Evolutionary conservation across 2,888 invertebrate species (phyloP), one percentile per base, ranked within the genome.

Genomic region (Labia minor): DNA sequence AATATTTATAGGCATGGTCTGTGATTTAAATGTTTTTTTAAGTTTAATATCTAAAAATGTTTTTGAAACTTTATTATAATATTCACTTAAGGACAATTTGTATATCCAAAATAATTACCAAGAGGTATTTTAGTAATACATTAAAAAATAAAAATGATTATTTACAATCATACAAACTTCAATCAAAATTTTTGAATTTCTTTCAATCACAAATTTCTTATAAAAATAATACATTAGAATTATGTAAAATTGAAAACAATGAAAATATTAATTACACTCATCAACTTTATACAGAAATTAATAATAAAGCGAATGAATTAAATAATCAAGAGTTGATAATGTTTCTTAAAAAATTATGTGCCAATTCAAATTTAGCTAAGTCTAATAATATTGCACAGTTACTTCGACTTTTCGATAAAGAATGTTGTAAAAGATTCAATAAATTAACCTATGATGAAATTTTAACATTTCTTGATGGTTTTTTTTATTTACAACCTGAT

Each of bases 401-500:
- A 16, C 11, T 68, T 14, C 21, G 1, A 63, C 14, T 68, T 62
- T 11, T 78, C 33, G 78, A 78, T 70, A 65, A 67, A n/a, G 75
- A 75, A 73, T 77, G 76, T 70, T 73, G 73, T 67, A 68, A 69
- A 26, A 72, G 74, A 70, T 64, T 76, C 61, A 65, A 71, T 8
- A 69, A 69, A 4, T 69, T 77, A 63, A 65, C 71, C 18, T 19
- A 33, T 3, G 61, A 67, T 70, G 72, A 73, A 21, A 73, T 73
- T 66, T 72, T 77, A 63, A 72, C 72, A 66, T 66, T 76, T 19
- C 70, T 78, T 65, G 72, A 74, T 70, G 70, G 71, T 37, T 77
- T 73, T 70, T 74, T 76, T 72, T 70, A 71, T 26, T 69, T 73
- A 62, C 66, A 74, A 62, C 76, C 77, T n/a, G 72, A 74, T 71